These are phyloP conservation scores for Syngnathus rostellatus DNA, from an alignment of 2,797 vertebrate genomes.

Conservation along the genomic window DNA sequence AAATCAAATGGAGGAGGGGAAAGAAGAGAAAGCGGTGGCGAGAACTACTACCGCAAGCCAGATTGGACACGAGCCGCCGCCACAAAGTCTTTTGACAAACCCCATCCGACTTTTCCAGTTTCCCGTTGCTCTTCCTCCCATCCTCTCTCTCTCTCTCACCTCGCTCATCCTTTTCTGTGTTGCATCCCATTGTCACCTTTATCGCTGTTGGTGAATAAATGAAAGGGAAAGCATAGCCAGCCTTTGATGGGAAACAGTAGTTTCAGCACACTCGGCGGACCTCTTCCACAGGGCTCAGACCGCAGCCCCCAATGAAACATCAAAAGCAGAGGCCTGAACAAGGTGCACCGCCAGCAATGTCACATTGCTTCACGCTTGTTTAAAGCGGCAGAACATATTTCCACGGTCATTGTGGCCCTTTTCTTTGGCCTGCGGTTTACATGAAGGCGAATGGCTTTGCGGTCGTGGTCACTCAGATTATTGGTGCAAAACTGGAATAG, in stretches of 20 bases:
- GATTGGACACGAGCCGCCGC: slow-evolving; percentile 1
- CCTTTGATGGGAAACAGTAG: slow-evolving; percentile 53
- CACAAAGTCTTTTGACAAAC: slow-evolving; percentile 16
- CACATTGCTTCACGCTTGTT: slow-evolving; percentile 33
- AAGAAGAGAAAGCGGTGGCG: too few relatives aligned
- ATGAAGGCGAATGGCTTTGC: not conserved
- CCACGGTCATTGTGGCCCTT: slow-evolving; percentile 40
- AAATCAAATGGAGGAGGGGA: not conserved
- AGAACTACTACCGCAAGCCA: not conserved
- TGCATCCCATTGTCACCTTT: slow-evolving; percentile 15
- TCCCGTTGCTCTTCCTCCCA: not conserved
- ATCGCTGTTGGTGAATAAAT: slow-evolving; percentile 43
- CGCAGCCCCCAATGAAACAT: slow-evolving; percentile 51
- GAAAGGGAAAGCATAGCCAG: slow-evolving; percentile 37
- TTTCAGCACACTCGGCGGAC: slow-evolving; percentile 42
- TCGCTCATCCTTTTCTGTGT: slow-evolving; percentile 5
- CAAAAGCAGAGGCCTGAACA: slow-evolving; percentile 47
- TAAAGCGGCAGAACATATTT: slow-evolving; percentile 52
- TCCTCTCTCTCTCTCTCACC: not conserved
- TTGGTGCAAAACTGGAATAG: not conserved
- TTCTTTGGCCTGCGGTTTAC: slow-evolving; percentile 5
- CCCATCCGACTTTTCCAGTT: slow-evolving; percentile 4
- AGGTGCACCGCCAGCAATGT: slow-evolving; percentile 43
- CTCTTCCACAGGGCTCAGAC: slow-evolving; percentile 17
- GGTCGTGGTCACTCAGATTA: not conserved